Percentiles rank a stretch among this genome's conserved stretches.
Evolutionary conservation across 2,113 vertebrate genomes (phyloP).

Genomic region (Cettia cetti): DNA sequence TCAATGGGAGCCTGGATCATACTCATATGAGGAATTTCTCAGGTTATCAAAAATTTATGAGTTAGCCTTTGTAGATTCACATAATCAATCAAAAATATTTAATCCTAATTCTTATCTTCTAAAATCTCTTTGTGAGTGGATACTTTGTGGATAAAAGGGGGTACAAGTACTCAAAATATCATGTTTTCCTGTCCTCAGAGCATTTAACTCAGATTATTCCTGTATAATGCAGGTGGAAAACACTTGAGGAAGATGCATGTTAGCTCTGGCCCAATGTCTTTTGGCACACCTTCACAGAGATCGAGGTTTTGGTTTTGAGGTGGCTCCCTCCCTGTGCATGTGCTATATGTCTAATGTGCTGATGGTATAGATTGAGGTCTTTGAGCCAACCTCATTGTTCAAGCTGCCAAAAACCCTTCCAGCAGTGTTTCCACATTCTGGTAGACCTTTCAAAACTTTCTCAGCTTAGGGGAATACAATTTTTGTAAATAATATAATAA

Average conservation of each 20-base stretch:
- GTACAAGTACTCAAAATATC: rapidly evolving
- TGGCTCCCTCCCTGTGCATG: not conserved
- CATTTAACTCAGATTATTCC: not conserved
- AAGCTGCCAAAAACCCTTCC: not conserved
- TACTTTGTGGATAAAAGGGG: not conserved
- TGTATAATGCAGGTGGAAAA: not conserved
- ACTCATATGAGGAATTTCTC: not conserved
- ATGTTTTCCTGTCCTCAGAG: not conserved
- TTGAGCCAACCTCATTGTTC: not conserved
- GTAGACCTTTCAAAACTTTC: not conserved
- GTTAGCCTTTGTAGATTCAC: not conserved
- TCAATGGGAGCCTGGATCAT: not conserved
- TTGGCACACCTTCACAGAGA: not conserved
- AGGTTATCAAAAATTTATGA: not conserved
- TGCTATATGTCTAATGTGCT: not conserved
- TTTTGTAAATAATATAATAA: slow-evolving; percentile 36
- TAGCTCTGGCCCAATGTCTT: not conserved
- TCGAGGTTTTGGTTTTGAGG: not conserved
- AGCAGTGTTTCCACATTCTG: too few relatives aligned
- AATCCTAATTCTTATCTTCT: not conserved
- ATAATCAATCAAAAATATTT: not conserved
- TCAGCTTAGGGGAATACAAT: not conserved
- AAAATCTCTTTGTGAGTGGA: not conserved
- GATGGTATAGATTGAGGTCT: not conserved
- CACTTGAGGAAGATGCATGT: rapidly evolving